Base-by-base conservation (phyloP, 1,140 invertebrate genomes). In the Oedothorax gibbosus region DNA sequence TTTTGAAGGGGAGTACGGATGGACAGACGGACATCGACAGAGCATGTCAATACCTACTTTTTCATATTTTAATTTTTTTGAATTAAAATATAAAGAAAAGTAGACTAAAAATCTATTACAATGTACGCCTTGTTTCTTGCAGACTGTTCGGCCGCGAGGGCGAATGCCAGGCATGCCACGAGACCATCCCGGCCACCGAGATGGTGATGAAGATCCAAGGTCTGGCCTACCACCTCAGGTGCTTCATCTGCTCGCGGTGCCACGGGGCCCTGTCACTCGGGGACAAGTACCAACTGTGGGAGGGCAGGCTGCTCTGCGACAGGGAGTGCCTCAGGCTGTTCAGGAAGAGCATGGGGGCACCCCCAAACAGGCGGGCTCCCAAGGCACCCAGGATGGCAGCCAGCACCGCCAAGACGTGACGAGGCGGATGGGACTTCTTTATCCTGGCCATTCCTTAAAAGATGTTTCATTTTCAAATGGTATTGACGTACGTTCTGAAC, bases 161-260 rank as follows among this genome's bases (percentile, higher is more conserved):
- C 3, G 81, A 84, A 18, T 84, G 81, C 14, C 71, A 75, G 2
- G 81, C 81, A 5, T 84, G 81, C n/a, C 12, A 54, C 6, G 81
- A 84, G 51, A 84, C 71, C 0, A 84, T 84, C 12, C 81, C 81
- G 2, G 71, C 81, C 11, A 84, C 64, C 14, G 81, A 84, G 21
- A 75, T 84, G 81, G 81, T 84, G 51, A 84, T 84, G 81, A 84
- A 84, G 50, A 76, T 84, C 21, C 81, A 84, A 56, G 81, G 72
- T 0, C 64, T 75, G 50, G 81, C 81, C 11, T 84, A 84, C 21
- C 81, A 84, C 60, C 51, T 84, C 10, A 64, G 57, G n/a, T 84
- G 81, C 14, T 84, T 84, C 62, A 75, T 76, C 50, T 84, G 81
- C 15, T 84, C 81, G 3, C 64, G 81, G 20, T 84, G 81, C 53